These are phyloP conservation scores for Oxycera nigricornis DNA, from an alignment of 2,888 invertebrate species.

Conservation along the genomic window DNA sequence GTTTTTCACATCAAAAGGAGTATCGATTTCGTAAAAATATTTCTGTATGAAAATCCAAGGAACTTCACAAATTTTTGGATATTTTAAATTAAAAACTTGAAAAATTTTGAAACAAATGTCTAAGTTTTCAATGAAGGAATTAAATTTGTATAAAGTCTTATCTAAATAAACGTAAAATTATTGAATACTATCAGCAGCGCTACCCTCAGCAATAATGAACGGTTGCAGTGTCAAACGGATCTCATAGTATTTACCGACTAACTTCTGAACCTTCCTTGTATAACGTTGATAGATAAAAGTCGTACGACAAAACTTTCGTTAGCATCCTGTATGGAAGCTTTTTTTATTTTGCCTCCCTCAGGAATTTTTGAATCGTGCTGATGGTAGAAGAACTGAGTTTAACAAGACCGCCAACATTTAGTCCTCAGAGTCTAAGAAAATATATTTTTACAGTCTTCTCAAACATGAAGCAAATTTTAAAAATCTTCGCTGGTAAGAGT, in stretches of 20 bases:
- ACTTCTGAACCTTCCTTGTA: background rate
- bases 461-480: background rate
- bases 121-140: background rate
- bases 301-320: no score
- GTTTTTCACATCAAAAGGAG: background rate
- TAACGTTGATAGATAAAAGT: background rate
- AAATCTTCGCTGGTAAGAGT: background rate
- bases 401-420: background rate
- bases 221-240: background rate
- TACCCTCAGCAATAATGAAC: background rate
- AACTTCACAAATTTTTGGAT: background rate
- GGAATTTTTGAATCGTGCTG: background rate
- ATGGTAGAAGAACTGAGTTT: background rate
- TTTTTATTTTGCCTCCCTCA: no score
- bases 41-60: background rate
- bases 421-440: background rate
- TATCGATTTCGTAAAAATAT: background rate
- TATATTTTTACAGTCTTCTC: background rate
- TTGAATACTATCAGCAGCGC: background rate
- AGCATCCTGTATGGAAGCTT: background rate
- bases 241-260: background rate
- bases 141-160: background rate
- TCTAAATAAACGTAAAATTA: background rate
- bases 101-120: slow-evolving; percentile 1
- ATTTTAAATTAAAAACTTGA: background rate